Conservation (phyloP, 2,888 invertebrate species). For the Rhingia campestris region DNA sequence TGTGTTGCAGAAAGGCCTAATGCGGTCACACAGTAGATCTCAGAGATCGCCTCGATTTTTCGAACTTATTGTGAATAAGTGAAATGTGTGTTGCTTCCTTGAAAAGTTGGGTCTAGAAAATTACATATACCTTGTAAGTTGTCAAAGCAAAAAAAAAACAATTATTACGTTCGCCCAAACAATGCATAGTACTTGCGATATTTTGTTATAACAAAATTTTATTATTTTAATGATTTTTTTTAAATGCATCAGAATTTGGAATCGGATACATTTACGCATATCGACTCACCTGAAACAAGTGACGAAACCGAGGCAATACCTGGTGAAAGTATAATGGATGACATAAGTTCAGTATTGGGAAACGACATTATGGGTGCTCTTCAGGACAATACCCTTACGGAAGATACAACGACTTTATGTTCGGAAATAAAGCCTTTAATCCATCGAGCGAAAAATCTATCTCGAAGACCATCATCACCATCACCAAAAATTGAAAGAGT, state of each 20-base stretch:
- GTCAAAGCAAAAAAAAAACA: no score
- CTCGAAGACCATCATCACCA: slow-evolving; percentile 84
- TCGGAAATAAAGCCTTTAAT: slow-evolving; percentile 80
- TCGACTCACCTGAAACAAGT: slow-evolving; percentile 92
- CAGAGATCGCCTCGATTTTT: no score
- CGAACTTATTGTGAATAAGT: no score
- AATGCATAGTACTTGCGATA: neutral
- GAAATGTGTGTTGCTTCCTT: no score
- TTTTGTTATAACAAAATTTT: neutral
- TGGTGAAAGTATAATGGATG: slow-evolving; percentile 91
- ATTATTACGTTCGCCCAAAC: neutral
- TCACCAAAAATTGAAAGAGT: slow-evolving; percentile 84
- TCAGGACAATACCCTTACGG: slow-evolving; percentile 88
- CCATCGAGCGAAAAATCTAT: slow-evolving; percentile 75
- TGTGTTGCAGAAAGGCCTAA: no score
- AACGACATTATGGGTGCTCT: slow-evolving; percentile 88
- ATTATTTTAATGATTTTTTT: neutral
- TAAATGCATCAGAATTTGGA: slow-evolving; percentile 79
- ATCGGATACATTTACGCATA: slow-evolving; percentile 87
- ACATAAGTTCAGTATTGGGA: slow-evolving; percentile 89
- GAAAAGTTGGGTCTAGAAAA: no score
- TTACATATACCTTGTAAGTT: no score
- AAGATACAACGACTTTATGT: slow-evolving; percentile 88
- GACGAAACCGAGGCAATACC: slow-evolving; percentile 90
- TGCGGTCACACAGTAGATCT: no score